phyloP scores from a whole-genome alignment of 2,888 invertebrate genomes.

The Tiliacea aurago region DNA sequence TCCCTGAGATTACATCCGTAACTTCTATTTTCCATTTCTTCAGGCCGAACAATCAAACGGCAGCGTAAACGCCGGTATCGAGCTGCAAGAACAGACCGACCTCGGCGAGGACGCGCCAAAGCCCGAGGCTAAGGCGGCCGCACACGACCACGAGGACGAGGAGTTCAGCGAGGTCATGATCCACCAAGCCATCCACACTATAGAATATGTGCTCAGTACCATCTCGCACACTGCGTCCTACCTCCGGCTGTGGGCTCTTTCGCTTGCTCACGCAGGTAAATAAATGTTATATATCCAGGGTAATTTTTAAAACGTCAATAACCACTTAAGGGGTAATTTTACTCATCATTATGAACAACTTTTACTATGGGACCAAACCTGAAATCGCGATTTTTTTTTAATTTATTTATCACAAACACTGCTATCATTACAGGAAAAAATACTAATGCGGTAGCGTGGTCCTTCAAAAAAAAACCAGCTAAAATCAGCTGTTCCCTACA shows the following conservation, averaged over 20 bases:
- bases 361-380: no score
- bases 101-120: conserved; percentile 74
- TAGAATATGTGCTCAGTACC: conserved; percentile 98
- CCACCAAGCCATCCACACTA: conserved; percentile 98
- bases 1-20: not conserved
- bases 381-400: no score
- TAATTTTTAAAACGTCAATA: no score
- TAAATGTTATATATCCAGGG: not conserved
- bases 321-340: no score
- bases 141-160: conserved; percentile 89
- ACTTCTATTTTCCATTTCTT: not conserved
- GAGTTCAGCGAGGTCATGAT: conserved; percentile 97
- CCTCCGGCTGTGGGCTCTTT: conserved; percentile 98
- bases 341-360: no score
- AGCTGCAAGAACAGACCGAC: conserved; percentile 90
- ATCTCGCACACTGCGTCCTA: conserved; percentile 99
- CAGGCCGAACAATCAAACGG: conserved; percentile 90
- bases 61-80: conserved; percentile 92
- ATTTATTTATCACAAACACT: no score
- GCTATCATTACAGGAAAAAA: no score
- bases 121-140: conserved; percentile 60
- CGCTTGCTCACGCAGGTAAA: conserved; percentile 97
- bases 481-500: no score
- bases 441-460: no score
- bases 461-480: no score